phyloP scores from a whole-genome alignment of 2,888 invertebrate genomes.

The Pyrrhosoma nymphula region DNA sequence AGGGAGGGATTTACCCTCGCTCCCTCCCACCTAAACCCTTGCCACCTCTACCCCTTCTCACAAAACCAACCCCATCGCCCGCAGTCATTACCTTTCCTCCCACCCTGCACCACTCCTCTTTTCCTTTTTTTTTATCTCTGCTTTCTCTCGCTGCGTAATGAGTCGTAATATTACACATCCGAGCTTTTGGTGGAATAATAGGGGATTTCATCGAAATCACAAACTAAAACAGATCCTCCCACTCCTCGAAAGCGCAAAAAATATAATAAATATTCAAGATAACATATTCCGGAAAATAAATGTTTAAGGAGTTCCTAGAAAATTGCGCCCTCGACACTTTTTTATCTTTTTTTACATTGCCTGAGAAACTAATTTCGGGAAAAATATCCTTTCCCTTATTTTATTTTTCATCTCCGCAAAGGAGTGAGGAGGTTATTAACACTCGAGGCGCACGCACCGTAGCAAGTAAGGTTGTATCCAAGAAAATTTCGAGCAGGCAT shows the following conservation, averaged over 20 bases:
- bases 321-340: constrained; percentile 30
- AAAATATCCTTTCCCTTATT: background rate
- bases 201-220: constrained; percentile 40
- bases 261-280: background rate
- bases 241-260: background rate
- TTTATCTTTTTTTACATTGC: background rate
- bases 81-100: background rate
- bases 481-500: background rate
- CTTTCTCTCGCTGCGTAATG: constrained; percentile 33
- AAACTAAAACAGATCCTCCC: background rate
- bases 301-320: background rate
- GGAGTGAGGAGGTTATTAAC: constrained; percentile 33
- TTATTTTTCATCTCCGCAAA: constrained; percentile 22
- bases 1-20: background rate
- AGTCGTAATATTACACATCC: constrained; percentile 52
- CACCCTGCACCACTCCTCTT: background rate
- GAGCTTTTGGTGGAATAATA: constrained; percentile 37
- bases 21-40: background rate
- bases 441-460: background rate
- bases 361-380: constrained; percentile 33
- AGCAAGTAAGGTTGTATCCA: constrained; percentile 9
- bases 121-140: background rate
- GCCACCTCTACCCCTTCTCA: background rate
- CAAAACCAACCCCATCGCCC: background rate
- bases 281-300: constrained; percentile 11